These are phyloP conservation scores for Tolypeutes matacus DNA, from an alignment of 2,797 vertebrate species.

Conservation along the genomic window DNA sequence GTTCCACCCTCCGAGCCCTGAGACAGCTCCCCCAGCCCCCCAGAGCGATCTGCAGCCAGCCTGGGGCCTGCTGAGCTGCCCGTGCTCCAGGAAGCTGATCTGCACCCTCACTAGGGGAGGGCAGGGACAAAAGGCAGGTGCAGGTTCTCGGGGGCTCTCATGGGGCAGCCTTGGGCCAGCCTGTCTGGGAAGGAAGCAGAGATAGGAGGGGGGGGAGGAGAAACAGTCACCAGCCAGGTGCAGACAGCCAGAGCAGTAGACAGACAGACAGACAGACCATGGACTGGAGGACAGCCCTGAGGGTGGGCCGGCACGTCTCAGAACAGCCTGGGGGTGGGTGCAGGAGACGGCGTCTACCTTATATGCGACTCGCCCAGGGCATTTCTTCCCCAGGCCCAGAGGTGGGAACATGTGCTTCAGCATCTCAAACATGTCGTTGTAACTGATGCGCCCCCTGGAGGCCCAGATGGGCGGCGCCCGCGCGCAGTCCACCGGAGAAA, in stretches of 20 bases:
- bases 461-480: conserved; percentile 86
- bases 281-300: not conserved
- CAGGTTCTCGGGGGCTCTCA: not conserved
- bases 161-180: not conserved
- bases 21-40: too few relatives aligned
- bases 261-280: not conserved
- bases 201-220: conserved; percentile 54
- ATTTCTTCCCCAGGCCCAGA: conserved; percentile 99
- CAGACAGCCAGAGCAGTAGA: conserved; percentile 76
- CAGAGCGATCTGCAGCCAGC: not conserved
- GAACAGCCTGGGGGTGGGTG: conserved; percentile 76
- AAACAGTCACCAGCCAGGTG: conserved; percentile 66
- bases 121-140: not conserved
- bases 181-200: conserved; percentile 68
- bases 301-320: not conserved
- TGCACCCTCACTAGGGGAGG: not conserved
- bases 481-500: conserved; percentile 84
- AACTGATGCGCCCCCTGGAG: conserved; percentile 98
- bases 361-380: conserved; percentile 98
- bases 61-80: too few relatives aligned
- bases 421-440: conserved; percentile 99
- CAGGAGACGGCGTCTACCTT: conserved; percentile 93
- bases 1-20: too few relatives aligned
- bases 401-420: conserved; percentile 99
- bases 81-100: too few relatives aligned